Conservation (phyloP, 1,140 invertebrate species). For the Halictus rubicundus region DNA sequence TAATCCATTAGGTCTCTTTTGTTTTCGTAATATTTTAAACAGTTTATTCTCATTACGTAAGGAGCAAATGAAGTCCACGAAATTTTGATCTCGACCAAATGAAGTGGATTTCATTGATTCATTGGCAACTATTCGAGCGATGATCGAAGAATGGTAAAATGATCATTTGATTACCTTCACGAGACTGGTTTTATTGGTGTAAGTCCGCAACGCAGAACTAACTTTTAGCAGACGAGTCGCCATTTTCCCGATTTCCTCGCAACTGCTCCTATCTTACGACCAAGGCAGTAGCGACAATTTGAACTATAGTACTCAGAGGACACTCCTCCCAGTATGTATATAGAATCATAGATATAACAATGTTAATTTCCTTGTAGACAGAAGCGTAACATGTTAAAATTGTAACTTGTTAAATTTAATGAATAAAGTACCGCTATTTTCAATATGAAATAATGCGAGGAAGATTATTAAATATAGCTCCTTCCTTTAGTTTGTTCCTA, state of each 20-base stretch:
- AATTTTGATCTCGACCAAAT: background rate
- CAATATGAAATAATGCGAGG: too few species aligned
- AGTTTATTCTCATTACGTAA: slow-evolving; percentile 54
- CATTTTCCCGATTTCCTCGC: slow-evolving; percentile 70
- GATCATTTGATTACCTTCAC: slow-evolving; percentile 69
- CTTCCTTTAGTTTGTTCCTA: too few species aligned
- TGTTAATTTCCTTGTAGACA: background rate
- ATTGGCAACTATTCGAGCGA: background rate
- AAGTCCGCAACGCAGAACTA: slow-evolving; percentile 71
- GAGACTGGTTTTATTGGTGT: slow-evolving; percentile 74
- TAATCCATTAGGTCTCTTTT: slow-evolving; percentile 3
- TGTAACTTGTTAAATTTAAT: background rate
- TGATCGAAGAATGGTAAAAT: background rate
- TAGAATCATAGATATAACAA: background rate
- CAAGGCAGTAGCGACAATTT: background rate
- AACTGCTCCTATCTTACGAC: slow-evolving; percentile 7
- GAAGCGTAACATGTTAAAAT: background rate
- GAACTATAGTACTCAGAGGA: background rate
- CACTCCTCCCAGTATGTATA: background rate
- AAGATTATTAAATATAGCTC: background rate
- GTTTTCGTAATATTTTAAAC: slow-evolving; percentile 5
- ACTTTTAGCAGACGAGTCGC: slow-evolving; percentile 78
- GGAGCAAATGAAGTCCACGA: slow-evolving; percentile 15
- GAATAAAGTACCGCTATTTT: background rate
- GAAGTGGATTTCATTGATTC: background rate